Evolutionary conservation across 2,797 vertebrate genomes (phyloP).

Genomic region (Microctenopoma steveboyesi): DNA sequence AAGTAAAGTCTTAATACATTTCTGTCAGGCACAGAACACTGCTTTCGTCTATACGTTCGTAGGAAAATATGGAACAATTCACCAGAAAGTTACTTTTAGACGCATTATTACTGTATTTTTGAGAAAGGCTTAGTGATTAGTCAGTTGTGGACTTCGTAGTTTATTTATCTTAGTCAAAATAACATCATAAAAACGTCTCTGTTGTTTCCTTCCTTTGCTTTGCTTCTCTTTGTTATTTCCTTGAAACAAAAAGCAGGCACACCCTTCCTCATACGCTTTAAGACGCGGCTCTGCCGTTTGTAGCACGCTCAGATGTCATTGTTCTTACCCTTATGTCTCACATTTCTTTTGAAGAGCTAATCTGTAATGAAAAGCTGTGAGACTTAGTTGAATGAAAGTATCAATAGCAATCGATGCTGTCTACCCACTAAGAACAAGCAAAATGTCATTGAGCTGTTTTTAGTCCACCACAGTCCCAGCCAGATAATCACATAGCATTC

Average conservation of each 20-base stretch:
- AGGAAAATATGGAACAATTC: background rate
- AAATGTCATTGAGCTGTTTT: constrained; percentile 75
- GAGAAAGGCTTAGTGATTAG: background rate
- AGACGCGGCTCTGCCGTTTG: constrained; percentile 38
- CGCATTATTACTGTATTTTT: background rate
- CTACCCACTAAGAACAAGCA: constrained; percentile 48
- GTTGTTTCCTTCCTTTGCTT: background rate
- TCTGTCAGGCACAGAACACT: too few species aligned
- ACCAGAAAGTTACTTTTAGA: too few species aligned
- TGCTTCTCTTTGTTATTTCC: constrained; percentile 1
- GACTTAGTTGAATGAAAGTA: constrained; percentile 48
- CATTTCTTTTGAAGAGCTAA: constrained; percentile 53
- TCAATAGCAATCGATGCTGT: constrained; percentile 67
- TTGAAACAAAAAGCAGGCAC: constrained; percentile 14
- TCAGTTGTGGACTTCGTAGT: background rate
- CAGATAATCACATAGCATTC: constrained; percentile 68
- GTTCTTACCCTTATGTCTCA: constrained; percentile 31
- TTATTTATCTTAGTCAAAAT: background rate
- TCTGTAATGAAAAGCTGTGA: constrained; percentile 66
- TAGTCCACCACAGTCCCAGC: constrained; percentile 51
- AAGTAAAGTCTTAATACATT: background rate
- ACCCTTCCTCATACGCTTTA: constrained; percentile 6
- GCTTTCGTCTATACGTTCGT: background rate
- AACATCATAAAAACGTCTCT: background rate
- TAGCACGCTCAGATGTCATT: constrained; percentile 49